phyloP scores from a whole-genome alignment of 1,140 invertebrate species.

The Copidosoma floridanum region DNA sequence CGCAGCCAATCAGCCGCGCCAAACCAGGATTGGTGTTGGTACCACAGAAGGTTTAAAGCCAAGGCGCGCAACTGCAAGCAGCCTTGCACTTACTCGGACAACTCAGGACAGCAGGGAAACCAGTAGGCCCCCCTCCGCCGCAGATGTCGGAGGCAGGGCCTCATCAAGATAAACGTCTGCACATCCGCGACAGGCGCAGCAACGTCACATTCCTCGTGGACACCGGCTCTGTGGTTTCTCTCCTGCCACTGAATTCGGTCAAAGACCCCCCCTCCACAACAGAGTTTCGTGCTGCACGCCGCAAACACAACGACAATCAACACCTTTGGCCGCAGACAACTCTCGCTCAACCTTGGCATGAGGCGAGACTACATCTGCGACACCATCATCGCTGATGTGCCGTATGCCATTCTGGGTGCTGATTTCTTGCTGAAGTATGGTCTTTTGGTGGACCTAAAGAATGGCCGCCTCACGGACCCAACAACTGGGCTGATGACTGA shows the following conservation, averaged over 20 bases:
- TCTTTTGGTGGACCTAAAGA: too few species aligned
- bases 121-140: neutral
- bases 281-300: too few species aligned
- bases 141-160: neutral
- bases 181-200: constrained; percentile 2
- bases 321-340: constrained; percentile 16
- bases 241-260: too few species aligned
- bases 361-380: constrained; percentile 16
- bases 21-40: constrained; percentile 4
- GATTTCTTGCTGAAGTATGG: constrained; percentile 21
- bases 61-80: neutral
- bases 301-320: too few species aligned
- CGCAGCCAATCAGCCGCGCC: neutral
- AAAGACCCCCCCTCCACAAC: neutral
- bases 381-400: constrained; percentile 21
- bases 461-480: constrained; percentile 21
- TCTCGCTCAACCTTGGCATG: constrained; percentile 20
- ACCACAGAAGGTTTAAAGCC: constrained; percentile 3
- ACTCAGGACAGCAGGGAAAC: too few species aligned
- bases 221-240: too few species aligned
- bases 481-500: neutral
- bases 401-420: constrained; percentile 21
- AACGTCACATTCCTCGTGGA: constrained; percentile 17
- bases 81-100: too few species aligned
- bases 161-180: neutral